Conservation (phyloP, 2,797 vertebrate species). For the Acipenser ruthenus region DNA sequence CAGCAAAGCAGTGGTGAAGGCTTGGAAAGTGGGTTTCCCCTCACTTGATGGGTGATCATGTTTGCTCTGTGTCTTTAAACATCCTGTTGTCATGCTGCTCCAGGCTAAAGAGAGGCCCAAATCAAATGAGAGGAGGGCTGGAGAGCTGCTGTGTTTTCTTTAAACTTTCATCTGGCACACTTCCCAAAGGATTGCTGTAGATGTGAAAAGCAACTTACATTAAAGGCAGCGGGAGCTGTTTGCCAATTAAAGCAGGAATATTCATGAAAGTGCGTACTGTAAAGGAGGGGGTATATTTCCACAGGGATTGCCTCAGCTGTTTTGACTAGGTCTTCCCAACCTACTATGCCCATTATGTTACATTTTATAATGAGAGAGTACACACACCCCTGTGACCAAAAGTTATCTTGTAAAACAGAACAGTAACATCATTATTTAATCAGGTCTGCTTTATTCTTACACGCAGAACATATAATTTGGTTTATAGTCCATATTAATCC, state of each 20-base stretch:
- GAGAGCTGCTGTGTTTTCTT: conserved; percentile 4
- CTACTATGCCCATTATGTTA: not conserved
- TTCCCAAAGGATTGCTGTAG: conserved; percentile 19
- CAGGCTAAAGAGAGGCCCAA: not conserved
- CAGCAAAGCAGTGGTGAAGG: not conserved
- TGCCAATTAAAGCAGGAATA: conserved; percentile 15
- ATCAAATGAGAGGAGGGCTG: not conserved
- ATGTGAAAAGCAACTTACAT: not conserved
- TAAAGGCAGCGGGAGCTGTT: conserved; percentile 5
- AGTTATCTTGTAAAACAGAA: too few species aligned
- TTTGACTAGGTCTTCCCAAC: not conserved
- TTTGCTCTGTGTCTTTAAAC: not conserved
- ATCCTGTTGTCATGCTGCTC: conserved; percentile 9
- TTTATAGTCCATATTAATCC: too few species aligned
- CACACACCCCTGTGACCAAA: too few species aligned
- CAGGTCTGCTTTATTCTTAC: too few species aligned
- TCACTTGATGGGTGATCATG: not conserved
- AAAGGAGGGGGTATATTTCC: conserved; percentile 11
- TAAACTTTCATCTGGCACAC: conserved; percentile 12
- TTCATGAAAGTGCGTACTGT: conserved; percentile 20
- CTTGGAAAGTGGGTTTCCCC: too few species aligned
- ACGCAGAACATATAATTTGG: too few species aligned
- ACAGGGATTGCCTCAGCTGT: conserved; percentile 13
- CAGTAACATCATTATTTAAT: too few species aligned
- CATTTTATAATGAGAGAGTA: too few species aligned